A percentile compares a stretch with the other conserved stretches of the same genome.
Evolutionary conservation across 2,113 vertebrate genomes (phyloP).

Genomic region (Plecotus auritus): DNA sequence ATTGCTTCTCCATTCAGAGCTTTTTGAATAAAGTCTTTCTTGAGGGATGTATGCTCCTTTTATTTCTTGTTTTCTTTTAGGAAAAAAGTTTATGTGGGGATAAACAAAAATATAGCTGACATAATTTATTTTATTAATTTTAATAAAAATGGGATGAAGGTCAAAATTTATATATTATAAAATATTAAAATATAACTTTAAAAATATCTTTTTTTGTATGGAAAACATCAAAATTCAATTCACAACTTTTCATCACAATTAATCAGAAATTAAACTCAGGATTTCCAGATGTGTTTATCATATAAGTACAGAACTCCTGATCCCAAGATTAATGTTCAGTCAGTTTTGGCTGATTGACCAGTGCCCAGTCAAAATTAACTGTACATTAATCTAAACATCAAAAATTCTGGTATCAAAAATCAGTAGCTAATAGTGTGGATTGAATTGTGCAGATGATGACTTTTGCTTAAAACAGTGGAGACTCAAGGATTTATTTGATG

Average conservation of each 20-base stretch:
- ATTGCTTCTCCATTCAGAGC: neutral
- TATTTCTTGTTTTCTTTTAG: neutral
- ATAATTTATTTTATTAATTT: neutral
- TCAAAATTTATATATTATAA: neutral
- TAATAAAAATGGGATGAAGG: neutral
- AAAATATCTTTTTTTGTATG: neutral
- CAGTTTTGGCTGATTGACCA: neutral
- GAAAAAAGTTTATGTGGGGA: neutral
- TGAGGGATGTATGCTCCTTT: fast-evolving
- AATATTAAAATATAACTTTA: neutral
- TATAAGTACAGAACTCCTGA: neutral
- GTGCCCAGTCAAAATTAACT: neutral
- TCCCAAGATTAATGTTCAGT: neutral
- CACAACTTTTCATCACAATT: neutral
- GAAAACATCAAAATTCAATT: neutral
- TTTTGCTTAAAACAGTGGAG: neutral
- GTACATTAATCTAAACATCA: neutral
- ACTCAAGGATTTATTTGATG: neutral
- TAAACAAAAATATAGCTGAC: neutral
- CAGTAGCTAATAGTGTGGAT: neutral
- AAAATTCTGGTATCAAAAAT: neutral
- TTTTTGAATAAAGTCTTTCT: neutral
- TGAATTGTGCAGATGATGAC: neutral
- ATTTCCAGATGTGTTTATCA: neutral
- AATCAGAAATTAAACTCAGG: neutral